Base-by-base conservation (phyloP, 2,888 invertebrate species). In the Microctonus brassicae region DNA sequence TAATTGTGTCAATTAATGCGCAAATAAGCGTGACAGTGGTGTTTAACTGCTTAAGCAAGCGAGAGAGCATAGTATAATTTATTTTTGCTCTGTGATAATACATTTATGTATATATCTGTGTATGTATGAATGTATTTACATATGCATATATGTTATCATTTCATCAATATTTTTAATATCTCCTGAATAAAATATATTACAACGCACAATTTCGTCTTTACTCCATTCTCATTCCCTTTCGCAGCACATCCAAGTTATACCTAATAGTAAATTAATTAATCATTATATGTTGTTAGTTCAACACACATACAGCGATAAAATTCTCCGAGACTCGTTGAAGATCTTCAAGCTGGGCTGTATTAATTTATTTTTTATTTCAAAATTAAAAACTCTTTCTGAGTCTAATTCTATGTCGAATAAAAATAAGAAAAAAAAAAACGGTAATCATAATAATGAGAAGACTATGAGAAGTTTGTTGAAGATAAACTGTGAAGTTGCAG, bases 21-120 rank as follows among this genome's bases (percentile, higher is more conserved):
- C 73, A 58, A 74, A 67, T 71, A 74, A 78, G 78, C 75, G 64
- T 73, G 55, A 64, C 53, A 69, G 63, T 73, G 62, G 29, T 55
- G 26, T 57, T 60, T 65, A 62, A 9, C 62, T 66, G 71, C 66
- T 65, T 24, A 67, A 71, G 66, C 66, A 71, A 71, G 70, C 70
- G 29, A 73, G 62, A 57, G 61, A 53, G 69, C 66, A 17, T 58
- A 53, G 47, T 67, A 17, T 61, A 26, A 64, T 57, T 73, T 72
- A 65, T 61, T 58, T 22, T 72, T 11, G 33, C 52, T 57, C 11
- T 57, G n/a, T 58, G 29, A 13, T 47, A 4, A 17, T 20, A 47
- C n/a, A 42, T 42, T 2, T 17, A 47, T 47, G 17, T 36, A 34
- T 22, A 55, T 55, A 29, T 29, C 7, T 29, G 7, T 29, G 7